Evolutionary conservation across 2,113 vertebrate genomes (phyloP).

Genomic region (Andinoacara biseriatus): DNA sequence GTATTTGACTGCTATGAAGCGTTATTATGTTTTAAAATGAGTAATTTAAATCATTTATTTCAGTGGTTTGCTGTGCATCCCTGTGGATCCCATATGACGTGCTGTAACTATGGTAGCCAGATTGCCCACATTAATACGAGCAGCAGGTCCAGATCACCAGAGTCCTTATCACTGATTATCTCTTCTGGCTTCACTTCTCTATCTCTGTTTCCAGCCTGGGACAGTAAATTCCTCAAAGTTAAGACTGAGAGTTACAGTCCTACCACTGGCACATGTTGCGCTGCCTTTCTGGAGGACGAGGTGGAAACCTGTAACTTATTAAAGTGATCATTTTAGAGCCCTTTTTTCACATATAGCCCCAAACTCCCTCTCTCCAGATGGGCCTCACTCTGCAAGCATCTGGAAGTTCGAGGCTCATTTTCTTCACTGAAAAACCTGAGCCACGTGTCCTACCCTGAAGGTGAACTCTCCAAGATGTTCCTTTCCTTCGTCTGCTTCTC

Average conservation of each 20-base stretch:
- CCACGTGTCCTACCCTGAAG: conserved; percentile 76
- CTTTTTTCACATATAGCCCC: conserved; percentile 33
- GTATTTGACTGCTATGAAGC: accelerated
- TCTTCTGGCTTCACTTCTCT: conserved; percentile 36
- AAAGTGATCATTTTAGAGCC: conserved; percentile 64
- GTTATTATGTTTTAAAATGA: background rate
- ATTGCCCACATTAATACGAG: background rate
- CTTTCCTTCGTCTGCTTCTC: conserved; percentile 32
- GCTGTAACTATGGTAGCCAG: background rate
- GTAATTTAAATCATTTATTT: background rate
- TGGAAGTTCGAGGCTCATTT: conserved; percentile 72
- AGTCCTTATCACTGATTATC: conserved; percentile 49
- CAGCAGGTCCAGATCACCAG: background rate
- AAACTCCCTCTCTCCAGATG: conserved; percentile 67
- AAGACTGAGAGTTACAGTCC: conserved; percentile 73
- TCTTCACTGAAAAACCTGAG: conserved; percentile 51
- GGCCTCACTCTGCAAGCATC: conserved; percentile 70
- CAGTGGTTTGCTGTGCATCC: background rate
- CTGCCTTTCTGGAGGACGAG: conserved; percentile 66
- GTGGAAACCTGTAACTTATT: conserved; percentile 77
- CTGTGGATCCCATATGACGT: conserved; percentile 31
- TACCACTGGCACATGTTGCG: conserved; percentile 56
- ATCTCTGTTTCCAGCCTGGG: conserved; percentile 48
- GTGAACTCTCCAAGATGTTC: conserved; percentile 70
- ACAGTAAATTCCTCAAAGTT: conserved; percentile 71